A percentile compares a stretch with the other conserved stretches of the same genome.
Evolutionary conservation across 2,888 invertebrate genomes (phyloP).

Genomic region (Pelosia muscerda): DNA sequence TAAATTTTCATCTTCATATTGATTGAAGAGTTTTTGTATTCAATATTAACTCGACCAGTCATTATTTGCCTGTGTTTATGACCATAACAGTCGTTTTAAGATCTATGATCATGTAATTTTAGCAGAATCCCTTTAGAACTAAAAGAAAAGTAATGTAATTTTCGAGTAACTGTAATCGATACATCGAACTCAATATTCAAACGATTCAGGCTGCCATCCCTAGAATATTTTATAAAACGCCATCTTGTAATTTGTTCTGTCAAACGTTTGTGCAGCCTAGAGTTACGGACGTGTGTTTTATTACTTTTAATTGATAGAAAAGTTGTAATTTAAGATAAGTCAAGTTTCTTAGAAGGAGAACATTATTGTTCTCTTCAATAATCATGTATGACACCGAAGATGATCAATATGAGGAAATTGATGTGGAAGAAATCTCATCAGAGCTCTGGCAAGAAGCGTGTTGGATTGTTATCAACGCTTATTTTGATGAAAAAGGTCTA

Average conservation of each 20-base stretch:
- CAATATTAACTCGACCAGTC: too few species aligned
- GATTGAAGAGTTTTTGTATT: too few species aligned
- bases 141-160: too few species aligned
- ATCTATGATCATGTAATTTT: too few species aligned
- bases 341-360: slow-evolving; percentile 32
- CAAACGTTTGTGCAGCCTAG: not conserved
- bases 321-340: not conserved
- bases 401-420: slow-evolving; percentile 92
- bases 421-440: slow-evolving; percentile 97
- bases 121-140: too few species aligned
- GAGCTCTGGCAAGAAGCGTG: slow-evolving; percentile 99
- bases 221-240: not conserved
- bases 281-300: slow-evolving; percentile 2
- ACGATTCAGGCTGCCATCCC: not conserved
- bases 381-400: slow-evolving; percentile 85
- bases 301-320: not conserved
- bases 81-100: too few species aligned
- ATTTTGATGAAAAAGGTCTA: slow-evolving; percentile 99
- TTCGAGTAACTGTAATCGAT: too few species aligned
- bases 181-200: too few species aligned
- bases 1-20: too few species aligned
- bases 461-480: slow-evolving; percentile 99
- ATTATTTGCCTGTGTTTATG: too few species aligned
- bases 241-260: slow-evolving; percentile 15
- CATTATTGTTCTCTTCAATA: slow-evolving; percentile 35